Evolutionary conservation across 2,888 invertebrate genomes (phyloP), one percentile per base, ranked within the genome.

Genomic region (Rhimphoctona megacephalus): DNA sequence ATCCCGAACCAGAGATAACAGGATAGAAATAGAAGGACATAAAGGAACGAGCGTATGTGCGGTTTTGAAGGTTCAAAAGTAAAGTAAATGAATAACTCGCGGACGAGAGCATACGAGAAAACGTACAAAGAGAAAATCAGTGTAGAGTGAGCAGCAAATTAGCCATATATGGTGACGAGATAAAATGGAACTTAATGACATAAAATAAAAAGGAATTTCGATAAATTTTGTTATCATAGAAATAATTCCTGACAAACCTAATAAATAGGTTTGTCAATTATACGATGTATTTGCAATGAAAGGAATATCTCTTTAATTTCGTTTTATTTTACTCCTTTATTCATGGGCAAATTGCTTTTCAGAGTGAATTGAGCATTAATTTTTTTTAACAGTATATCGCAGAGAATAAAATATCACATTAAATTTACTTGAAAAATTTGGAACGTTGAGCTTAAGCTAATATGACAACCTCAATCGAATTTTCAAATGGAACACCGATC

Each of bases 51-150:
- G n/a, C 33, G 36, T 17, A 22, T 70, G 22, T 9, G 76, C 66
- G 30, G 49, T 57, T 57, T 57, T 79, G 73, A 80, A 70, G 72
- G 72, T 80, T 67, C 52, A 61, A 80, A 80, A 77, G 72, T 69
- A 80, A 54, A 73, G 43, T 52, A 36, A 36, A 70, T 73, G 30
- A 17, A 43, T 17, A 49, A 39, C 52, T 39, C 7, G 22, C 14
- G 72, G 77, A 73, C 25, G 61, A 67, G 84, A 66, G 30, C 25
- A 69, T 11, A 52, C 30, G 74, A 39, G 19, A 11, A 46, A 43
- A 19, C 11, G 25, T 43, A 73, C 66, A 61, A 54, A 70, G 69
- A 49, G 52, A 57, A 14, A 43, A 67, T 46, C 49, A 85, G 46
- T 39, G 30, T 14, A 25, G 39, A 67, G 69, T 30, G 46, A 17